These are phyloP conservation scores for Eubasilissa regina DNA, from an alignment of 1,140 invertebrate genomes.

Conservation along the genomic window DNA sequence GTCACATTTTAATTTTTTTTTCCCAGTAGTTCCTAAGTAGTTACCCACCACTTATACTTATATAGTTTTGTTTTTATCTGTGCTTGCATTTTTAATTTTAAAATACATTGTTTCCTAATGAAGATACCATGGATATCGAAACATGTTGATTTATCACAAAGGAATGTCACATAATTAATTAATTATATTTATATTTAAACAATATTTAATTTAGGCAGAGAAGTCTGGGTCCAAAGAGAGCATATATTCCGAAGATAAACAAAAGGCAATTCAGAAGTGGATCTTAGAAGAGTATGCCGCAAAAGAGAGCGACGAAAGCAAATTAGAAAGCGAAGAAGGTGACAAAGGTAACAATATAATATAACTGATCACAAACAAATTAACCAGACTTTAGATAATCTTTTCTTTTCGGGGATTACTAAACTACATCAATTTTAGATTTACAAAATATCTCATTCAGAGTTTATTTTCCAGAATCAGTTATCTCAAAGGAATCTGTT, in stretches of 20 bases:
- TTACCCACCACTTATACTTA: no score
- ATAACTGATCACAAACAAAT: background rate
- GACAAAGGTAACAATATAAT: background rate
- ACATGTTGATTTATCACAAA: no score
- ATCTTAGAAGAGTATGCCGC: constrained; percentile 10
- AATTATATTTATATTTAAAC: no score
- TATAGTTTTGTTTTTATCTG: no score
- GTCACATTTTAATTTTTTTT: no score
- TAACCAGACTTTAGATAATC: no score
- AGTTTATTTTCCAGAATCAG: background rate
- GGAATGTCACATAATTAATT: no score
- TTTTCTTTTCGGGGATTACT: background rate
- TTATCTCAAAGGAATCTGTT: background rate
- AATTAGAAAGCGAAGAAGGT: background rate
- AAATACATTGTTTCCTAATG: no score
- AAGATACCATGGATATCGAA: no score
- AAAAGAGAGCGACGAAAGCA: background rate
- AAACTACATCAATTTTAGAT: background rate
- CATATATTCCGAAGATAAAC: background rate
- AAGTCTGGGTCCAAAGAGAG: background rate
- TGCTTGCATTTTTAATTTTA: no score
- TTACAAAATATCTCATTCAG: background rate
- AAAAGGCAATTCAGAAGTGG: constrained; percentile 19
- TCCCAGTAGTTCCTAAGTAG: no score
- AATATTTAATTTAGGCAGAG: background rate